Percentiles rank a stretch among this genome's conserved stretches.
These are phyloP conservation scores for Eptatretus burgeri DNA, from an alignment of 2,113 vertebrate species.

Conservation along the genomic window DNA sequence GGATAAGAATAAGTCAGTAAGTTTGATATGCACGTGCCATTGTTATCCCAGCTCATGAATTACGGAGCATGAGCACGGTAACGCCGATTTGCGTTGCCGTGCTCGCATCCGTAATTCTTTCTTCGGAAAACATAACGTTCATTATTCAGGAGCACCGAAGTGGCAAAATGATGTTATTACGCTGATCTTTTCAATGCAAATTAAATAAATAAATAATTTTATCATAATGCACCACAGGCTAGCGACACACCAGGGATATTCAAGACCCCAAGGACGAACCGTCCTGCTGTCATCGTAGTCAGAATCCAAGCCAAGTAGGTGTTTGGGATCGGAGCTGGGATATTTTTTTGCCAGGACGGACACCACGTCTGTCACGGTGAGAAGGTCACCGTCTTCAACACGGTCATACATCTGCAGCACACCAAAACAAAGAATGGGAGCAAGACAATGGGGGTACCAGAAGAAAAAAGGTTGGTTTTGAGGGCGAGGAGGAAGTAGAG, in stretches of 20 bases:
- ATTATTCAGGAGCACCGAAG: no score
- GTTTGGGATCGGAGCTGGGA: conserved; percentile 52
- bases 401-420: conserved; percentile 48
- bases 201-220: no score
- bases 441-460: not conserved
- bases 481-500: not conserved
- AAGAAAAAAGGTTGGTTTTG: not conserved
- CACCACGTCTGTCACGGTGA: conserved; percentile 51
- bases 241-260: not conserved
- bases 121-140: no score
- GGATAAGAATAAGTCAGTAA: no score
- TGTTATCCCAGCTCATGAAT: no score
- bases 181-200: no score
- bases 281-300: conserved; percentile 62
- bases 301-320: conserved; percentile 52
- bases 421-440: conserved; percentile 8
- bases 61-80: no score
- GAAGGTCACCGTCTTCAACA: conserved; percentile 29
- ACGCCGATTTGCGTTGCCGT: no score
- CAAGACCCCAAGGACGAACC: conserved; percentile 21
- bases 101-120: no score
- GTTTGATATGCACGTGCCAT: no score
- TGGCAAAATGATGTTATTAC: no score
- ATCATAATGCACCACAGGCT: no score
- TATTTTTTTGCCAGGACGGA: conserved; percentile 58